Base-by-base conservation (phyloP, 2,113 vertebrate genomes). In the Pseudorectes ferrugineus region DNA sequence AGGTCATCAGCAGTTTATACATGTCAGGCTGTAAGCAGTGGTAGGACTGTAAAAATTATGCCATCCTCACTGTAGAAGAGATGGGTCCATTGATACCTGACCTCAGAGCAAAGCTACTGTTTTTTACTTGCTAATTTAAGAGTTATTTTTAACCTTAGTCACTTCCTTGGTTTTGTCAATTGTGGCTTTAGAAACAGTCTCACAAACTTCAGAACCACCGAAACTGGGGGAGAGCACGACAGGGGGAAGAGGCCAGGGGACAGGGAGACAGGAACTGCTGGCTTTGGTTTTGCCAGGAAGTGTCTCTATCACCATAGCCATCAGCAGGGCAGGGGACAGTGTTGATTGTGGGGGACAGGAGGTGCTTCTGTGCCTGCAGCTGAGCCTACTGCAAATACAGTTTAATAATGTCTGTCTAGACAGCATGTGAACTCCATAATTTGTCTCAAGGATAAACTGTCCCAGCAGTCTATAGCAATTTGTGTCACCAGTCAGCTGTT, bases 211-310 rank as follows among this genome's bases (percentile, higher is more conserved):
- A 26, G 24, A 43, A 8, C 14, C 21, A 67, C 18, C 14, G 46
- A 38, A 81, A 54, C 23, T 12, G 8, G 2, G 8, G 26, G n/a
- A 66, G 31, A 65, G 20, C 1, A 0, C 0, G 4, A 8, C 14
- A 22, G 23, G 3, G 29, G 9, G 14, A 72, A 65, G 28, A 36
- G 36, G 8, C 13, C 38, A 36, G 18, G 33, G 14, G 12, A 15
- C 13, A 20, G 15, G 8, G 38, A 49, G 28, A 9, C 31, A 72
- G 26, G 26, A 88, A 12, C 13, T 19, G 14, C 14, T 67, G 42
- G 25, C 4, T 17, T 61, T 1, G 0, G 6, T 62, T 86, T 77
- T 87, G 35, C 35, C 26, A 54, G 35, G 18, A 85, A 84, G 33
- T 4, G 1, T 55, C 33, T 36, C 26, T 29, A 14, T 48, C 2